These are phyloP conservation scores for Cyphomyrus discorhynchus DNA, from an alignment of 2,113 vertebrate species.

Conservation along the genomic window DNA sequence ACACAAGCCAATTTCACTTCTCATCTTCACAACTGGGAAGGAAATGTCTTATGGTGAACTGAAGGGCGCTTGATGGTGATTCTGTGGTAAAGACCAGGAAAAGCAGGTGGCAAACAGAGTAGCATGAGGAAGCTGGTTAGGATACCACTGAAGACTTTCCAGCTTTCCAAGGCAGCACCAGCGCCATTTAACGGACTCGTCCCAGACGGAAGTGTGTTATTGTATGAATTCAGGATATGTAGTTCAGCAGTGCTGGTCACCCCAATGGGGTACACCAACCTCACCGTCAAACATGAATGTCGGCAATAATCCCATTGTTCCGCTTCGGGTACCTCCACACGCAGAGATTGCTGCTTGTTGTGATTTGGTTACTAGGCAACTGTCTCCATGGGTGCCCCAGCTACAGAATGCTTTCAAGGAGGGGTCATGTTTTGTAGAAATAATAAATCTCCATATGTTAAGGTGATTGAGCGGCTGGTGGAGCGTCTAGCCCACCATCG, in stretches of 20 bases:
- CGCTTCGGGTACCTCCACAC: constrained; percentile 37
- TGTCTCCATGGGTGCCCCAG: constrained; percentile 42
- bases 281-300: not conserved
- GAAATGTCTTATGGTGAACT: not conserved
- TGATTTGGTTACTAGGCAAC: constrained; percentile 58
- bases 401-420: constrained; percentile 34
- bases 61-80: not conserved
- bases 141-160: not conserved
- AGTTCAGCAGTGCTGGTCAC: not conserved
- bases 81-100: constrained; percentile 1
- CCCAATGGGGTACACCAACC: not conserved
- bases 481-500: not conserved
- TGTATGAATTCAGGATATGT: not conserved
- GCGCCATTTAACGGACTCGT: not conserved
- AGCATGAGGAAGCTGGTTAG: not conserved
- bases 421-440: constrained; percentile 41
- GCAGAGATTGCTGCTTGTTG: constrained; percentile 43
- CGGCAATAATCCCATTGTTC: constrained; percentile 14
- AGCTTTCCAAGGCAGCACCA: not conserved
- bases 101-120: not conserved
- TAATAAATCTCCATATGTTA: constrained; percentile 52
- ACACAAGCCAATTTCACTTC: not conserved
- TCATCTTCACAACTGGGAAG: not conserved
- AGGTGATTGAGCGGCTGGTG: constrained; percentile 2
- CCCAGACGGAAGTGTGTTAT: not conserved